These are phyloP conservation scores for Tiliacea aurago DNA, from an alignment of 2,888 invertebrate species.

Conservation along the genomic window DNA sequence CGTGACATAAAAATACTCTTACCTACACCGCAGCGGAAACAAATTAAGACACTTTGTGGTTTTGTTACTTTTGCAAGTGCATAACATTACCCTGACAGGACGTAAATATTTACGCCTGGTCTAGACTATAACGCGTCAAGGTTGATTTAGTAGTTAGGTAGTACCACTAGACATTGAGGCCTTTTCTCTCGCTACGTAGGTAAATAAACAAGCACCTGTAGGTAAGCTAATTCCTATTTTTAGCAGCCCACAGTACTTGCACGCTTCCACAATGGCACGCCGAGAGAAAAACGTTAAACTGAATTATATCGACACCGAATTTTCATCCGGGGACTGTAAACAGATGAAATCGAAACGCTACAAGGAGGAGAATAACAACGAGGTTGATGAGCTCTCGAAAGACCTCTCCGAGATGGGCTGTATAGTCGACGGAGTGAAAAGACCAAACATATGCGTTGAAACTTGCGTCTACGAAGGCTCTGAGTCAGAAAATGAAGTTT, in stretches of 20 bases:
- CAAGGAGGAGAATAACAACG: constrained; percentile 88
- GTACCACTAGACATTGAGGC: constrained; percentile 42
- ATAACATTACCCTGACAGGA: constrained; percentile 11
- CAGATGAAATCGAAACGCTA: constrained; percentile 79
- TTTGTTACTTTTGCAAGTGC: background rate
- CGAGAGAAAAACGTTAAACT: constrained; percentile 76
- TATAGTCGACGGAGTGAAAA: constrained; percentile 83
- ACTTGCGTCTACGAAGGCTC: constrained; percentile 78
- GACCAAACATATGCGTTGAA: constrained; percentile 86
- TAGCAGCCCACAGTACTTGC: constrained; percentile 74
- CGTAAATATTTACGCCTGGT: constrained; percentile 48
- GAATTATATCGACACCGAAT: constrained; percentile 77
- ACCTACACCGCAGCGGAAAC: background rate
- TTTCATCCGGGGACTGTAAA: constrained; percentile 85
- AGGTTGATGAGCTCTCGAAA: constrained; percentile 85
- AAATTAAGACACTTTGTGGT: constrained; percentile 8
- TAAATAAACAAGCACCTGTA: constrained; percentile 41
- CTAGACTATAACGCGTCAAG: constrained; percentile 14
- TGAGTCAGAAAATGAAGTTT: constrained; percentile 75
- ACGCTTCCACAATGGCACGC: constrained; percentile 85
- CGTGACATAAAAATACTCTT: background rate
- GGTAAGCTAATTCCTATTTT: constrained; percentile 55
- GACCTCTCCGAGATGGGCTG: constrained; percentile 88
- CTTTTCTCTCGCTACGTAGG: constrained; percentile 25
- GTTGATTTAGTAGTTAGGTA: constrained; percentile 35